Evolutionary conservation across 2,113 vertebrate genomes (phyloP), one percentile per base, ranked within the genome.

Genomic region (Macquaria ambigua): DNA sequence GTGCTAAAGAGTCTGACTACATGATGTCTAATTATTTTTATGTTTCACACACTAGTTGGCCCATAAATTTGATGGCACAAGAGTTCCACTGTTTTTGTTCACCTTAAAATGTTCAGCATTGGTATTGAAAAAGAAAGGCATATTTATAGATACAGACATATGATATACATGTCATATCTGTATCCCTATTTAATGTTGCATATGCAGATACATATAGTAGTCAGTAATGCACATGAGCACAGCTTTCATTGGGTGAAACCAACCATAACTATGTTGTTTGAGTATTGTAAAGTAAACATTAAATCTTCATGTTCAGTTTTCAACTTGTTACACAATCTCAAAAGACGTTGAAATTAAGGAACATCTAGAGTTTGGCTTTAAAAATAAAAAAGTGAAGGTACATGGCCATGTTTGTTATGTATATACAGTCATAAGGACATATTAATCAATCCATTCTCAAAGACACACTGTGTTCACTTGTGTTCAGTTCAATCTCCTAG

Each of bases 11-110:
- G 52, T 61, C 75, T 74, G 43, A 88, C 68, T 62, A 74, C 53
- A 55, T 73, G 8, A 66, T 50, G 14, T 63, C 31, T 61, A 10
- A 56, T 23, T 52, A 31, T 41, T 62, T 48, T 62, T 37, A 4
- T 73, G 46, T 72, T 72, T 53, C 31, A 84, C 70, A 87, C 34
- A 79, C 6, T 37, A 39, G n/a, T 16, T 82, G 58, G 59, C 62
- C 25, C n/a, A 73, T 28, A 67, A 75, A 76, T 83, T 63, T 48
- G 71, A 92, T 90, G 83, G 90, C 87, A 91, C 86, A 74, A n/a
- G 14, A 79, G 53, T 68, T 74, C 31, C 66, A 79, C 46, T 63
- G 58, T 64, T 62, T 77, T 76, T 83, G 71, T 85, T 83, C 50
- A 84, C 64, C 59, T 86, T 82, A 25, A 73, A 77, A 72, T 70